Evolutionary conservation across 2,888 invertebrate genomes (phyloP).

Genomic region (Congeria kusceri): DNA sequence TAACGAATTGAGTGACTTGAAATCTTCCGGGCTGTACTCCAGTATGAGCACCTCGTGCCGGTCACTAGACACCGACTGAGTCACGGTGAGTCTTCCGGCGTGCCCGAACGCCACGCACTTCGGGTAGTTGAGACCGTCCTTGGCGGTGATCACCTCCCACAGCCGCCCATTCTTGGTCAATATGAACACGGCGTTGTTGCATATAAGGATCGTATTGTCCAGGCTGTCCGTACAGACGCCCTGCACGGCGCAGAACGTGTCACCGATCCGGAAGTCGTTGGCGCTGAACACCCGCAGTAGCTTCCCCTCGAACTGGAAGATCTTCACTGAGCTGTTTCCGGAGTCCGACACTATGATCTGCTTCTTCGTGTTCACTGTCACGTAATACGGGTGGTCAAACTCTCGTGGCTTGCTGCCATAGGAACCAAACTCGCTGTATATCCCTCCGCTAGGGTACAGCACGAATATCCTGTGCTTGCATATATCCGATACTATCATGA

Average conservation of each 20-base stretch:
- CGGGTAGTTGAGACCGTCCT: slow-evolving; percentile 79
- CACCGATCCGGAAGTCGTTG: slow-evolving; percentile 77
- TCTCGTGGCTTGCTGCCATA: slow-evolving; percentile 78
- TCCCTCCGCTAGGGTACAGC: slow-evolving; percentile 74
- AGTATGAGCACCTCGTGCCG: slow-evolving; percentile 79
- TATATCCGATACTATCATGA: slow-evolving; percentile 79
- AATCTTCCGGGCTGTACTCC: slow-evolving; percentile 80
- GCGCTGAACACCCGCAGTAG: slow-evolving; percentile 75
- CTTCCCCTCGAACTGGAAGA: slow-evolving; percentile 81
- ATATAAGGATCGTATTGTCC: slow-evolving; percentile 81
- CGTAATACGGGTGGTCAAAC: slow-evolving; percentile 83
- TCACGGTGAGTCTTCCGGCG: slow-evolving; percentile 75
- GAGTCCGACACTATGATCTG: slow-evolving; percentile 82
- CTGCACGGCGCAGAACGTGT: slow-evolving; percentile 77
- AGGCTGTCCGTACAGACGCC: slow-evolving; percentile 80
- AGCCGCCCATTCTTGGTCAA: slow-evolving; percentile 81
- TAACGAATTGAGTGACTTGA: slow-evolving; percentile 78
- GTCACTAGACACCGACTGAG: slow-evolving; percentile 75
- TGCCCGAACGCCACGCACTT: slow-evolving; percentile 78
- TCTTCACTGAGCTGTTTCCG: slow-evolving; percentile 82
- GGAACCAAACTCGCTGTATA: slow-evolving; percentile 77
- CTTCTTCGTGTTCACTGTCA: slow-evolving; percentile 78
- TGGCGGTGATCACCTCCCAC: slow-evolving; percentile 81
- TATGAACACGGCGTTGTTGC: slow-evolving; percentile 80
- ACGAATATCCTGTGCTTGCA: slow-evolving; percentile 80